These are phyloP conservation scores for Salminus brasiliensis DNA, from an alignment of 2,113 vertebrate species.

Conservation along the genomic window DNA sequence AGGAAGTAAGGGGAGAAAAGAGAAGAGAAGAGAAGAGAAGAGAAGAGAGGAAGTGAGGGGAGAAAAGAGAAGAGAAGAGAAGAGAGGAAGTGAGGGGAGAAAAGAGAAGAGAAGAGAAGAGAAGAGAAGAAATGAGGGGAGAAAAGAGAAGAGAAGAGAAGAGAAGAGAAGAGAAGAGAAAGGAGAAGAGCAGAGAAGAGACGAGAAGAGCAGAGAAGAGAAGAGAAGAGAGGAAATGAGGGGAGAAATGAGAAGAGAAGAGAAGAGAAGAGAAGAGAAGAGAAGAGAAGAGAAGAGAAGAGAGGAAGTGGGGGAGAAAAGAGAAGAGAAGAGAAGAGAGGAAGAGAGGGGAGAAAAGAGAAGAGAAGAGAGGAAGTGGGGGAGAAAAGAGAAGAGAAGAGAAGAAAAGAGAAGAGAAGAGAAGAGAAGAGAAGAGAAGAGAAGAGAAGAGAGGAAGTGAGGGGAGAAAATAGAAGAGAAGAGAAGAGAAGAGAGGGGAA, in stretches of 20 bases:
- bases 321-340: too few species aligned
- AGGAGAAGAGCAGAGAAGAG: neutral
- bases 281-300: too few species aligned
- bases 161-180: neutral
- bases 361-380: neutral
- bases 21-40: too few species aligned
- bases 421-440: neutral
- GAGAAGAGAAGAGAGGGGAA: too few species aligned
- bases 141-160: neutral
- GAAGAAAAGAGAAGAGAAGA: neutral
- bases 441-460: neutral
- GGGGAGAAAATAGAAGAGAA: too few species aligned
- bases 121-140: neutral
- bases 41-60: too few species aligned
- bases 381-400: neutral
- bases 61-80: too few species aligned
- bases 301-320: too few species aligned
- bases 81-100: too few species aligned
- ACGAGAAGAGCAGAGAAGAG: neutral
- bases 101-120: neutral
- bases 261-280: too few species aligned
- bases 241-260: too few species aligned
- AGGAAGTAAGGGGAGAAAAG: too few species aligned
- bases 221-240: neutral
- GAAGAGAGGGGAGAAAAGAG: neutral